These are phyloP conservation scores for Drosophila athabasca DNA, from an alignment of 1,140 invertebrate genomes.

Conservation along the genomic window DNA sequence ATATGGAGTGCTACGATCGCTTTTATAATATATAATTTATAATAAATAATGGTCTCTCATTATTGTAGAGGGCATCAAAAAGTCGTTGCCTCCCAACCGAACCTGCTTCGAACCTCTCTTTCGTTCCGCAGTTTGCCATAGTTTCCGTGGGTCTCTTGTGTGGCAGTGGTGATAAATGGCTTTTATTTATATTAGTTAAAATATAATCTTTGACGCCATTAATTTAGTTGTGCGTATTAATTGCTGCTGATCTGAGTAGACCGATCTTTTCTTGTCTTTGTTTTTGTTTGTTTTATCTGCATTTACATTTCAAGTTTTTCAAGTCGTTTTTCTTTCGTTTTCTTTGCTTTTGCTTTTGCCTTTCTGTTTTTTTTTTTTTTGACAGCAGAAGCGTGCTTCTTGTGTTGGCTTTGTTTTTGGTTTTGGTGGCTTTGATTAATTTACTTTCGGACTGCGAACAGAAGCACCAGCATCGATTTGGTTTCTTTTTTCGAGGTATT, in stretches of 20 bases:
- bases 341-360: slow-evolving; percentile 37
- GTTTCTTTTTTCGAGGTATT: slow-evolving; percentile 53
- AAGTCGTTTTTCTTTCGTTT: slow-evolving; percentile 31
- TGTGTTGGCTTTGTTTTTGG: slow-evolving; percentile 12
- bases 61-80: too few relatives aligned
- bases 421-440: slow-evolving; percentile 66
- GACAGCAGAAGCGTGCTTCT: slow-evolving; percentile 72
- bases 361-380: slow-evolving; percentile 29
- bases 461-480: slow-evolving; percentile 63
- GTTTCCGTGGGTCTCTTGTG: neutral
- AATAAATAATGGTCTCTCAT: too few relatives aligned
- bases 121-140: neutral
- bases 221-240: slow-evolving; percentile 75
- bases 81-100: too few relatives aligned
- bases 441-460: slow-evolving; percentile 48
- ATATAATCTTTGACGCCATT: slow-evolving; percentile 67
- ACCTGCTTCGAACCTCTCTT: neutral
- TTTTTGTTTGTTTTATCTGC: slow-evolving; percentile 33
- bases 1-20: too few relatives aligned
- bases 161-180: slow-evolving; percentile 59
- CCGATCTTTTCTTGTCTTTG: slow-evolving; percentile 23
- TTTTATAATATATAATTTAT: too few relatives aligned
- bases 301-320: slow-evolving; percentile 66
- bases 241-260: slow-evolving; percentile 44
- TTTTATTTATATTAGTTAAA: slow-evolving; percentile 65